Base-by-base conservation (phyloP, 1,140 invertebrate species). In the Drosophila ironensis region DNA sequence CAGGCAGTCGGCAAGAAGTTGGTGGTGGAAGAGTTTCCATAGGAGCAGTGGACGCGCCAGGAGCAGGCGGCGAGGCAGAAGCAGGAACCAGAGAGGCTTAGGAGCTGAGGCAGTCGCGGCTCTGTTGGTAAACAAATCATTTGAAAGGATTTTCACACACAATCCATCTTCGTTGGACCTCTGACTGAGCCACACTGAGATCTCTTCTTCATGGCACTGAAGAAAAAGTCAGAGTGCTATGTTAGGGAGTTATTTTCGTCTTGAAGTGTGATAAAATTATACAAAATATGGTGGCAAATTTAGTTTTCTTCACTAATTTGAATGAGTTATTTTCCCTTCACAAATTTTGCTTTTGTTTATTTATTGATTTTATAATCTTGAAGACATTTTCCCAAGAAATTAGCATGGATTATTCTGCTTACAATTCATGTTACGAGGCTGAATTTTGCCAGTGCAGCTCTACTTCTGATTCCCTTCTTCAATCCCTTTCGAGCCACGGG, bases 111-210 rank as follows among this genome's bases (percentile, higher is more conserved):
- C 56, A 33, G 16, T 33, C 70, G 74, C 38, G 63, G 76, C 67
- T 64, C 68, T 82, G 78, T 86, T 86, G 80, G 81, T 86, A 86
- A 86, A 86, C 80, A 86, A 86, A 86, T 86, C 80, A 86, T 86
- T 86, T 86, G 71, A 86, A 86, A 86, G 80, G 80, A 87, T 86
- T 86, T 86, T 86, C 80, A 86, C 80, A 86, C 80, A 86, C 80
- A 86, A 86, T 86, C 75, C 73, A 86, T 86, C 80, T 86, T 86
- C 80, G 80, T 45, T 63, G 56, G 59, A 61, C 59, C 56, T 14
- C 59, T 61, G 30, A 63, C 59, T 63, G 59, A 63, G 59, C 52
- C 56, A 53, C 51, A 57, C 56, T 19, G 37, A 47, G 56, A 61
- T 61, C 56, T 61, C 41, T 27, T 61, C 25, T 19, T 60, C 11